These are phyloP conservation scores for Pelobates cultripes DNA, from an alignment of 2,797 vertebrate genomes.

Conservation along the genomic window DNA sequence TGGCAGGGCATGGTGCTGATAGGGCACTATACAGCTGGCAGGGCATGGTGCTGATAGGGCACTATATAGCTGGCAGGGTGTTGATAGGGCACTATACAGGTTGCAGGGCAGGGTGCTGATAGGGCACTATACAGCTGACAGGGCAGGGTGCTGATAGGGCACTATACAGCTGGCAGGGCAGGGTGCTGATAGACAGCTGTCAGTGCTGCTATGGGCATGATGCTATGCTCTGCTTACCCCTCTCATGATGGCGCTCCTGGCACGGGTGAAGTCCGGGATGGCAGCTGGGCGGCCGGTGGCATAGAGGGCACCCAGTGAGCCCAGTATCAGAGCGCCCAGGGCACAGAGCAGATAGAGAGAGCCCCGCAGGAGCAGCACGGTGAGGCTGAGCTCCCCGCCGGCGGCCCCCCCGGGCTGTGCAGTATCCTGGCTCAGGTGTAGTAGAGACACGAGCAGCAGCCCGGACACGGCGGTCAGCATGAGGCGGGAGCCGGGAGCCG, in stretches of 20 bases:
- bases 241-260: conserved; percentile 19
- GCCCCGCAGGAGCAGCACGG: conserved; percentile 62
- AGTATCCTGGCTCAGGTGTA: conserved; percentile 26
- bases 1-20: no score
- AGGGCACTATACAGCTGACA: no score
- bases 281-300: conserved; percentile 26
- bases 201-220: no score
- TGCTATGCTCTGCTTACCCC: conserved; percentile 20
- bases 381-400: conserved; percentile 47
- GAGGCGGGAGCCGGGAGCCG: conserved; percentile 5
- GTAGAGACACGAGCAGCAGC: conserved; percentile 37
- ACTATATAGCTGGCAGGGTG: no score
- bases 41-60: no score
- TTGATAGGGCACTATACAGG: no score
- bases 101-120: no score
- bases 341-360: conserved; percentile 65
- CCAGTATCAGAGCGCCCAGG: conserved; percentile 61
- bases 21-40: no score
- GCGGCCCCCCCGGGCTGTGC: conserved; percentile 1
- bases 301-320: conserved; percentile 56
- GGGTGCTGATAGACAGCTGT: no score
- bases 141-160: no score
- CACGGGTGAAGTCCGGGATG: conserved; percentile 58
- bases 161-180: no score
- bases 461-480: conserved; percentile 36